Base-by-base conservation (phyloP, 2,113 vertebrate genomes). In the Actinemys pallida region DNA sequence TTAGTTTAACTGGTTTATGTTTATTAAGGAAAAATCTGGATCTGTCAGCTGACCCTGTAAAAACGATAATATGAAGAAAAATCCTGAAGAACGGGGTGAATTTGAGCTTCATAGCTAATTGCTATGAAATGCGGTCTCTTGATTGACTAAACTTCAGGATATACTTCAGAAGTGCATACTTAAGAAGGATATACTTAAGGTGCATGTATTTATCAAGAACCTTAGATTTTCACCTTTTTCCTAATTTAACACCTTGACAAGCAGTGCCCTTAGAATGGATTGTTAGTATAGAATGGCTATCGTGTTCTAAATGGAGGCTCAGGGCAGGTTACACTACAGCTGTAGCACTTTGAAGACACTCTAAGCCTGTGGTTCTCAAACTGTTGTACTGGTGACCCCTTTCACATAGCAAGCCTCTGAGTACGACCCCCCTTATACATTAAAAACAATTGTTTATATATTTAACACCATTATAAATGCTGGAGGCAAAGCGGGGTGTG, bases 1-100 rank as follows among this genome's bases (percentile, higher is more conserved):
- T 91, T 92, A 78, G 62, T 95, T 93, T 91, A 92, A 93, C 56
- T 90, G 86, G 65, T 83, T 94, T 97, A n/a, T 72, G n/a, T 39
- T 72, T 81, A 39, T 39, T 39, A 85, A 87, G 54, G 57, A 84
- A 95, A 97, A 96, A 90, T 83, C 49, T 90, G 39, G n/a, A 14
- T 10, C 19, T 90, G 87, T 83, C 78, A 88, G 83, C 92, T 29
- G 2, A 52, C 57, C 59, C 75, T 17, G 20, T 22, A 20, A 1
- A 1, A 16, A 3, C 2, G 3, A 9, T 47, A 7, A 83, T 42
- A 39, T 1, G 1, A 0, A 1, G 3, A 57, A 39, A 42, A 42
- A 5, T 12, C 22, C 2, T 47, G 65, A 83, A 29, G 65, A 83
- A 29, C 0, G 7, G 8, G 39, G 20, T 65, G 56, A 81, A 78